These are phyloP conservation scores for Egretta garzetta DNA, from an alignment of 2,113 vertebrate species.

Conservation along the genomic window DNA sequence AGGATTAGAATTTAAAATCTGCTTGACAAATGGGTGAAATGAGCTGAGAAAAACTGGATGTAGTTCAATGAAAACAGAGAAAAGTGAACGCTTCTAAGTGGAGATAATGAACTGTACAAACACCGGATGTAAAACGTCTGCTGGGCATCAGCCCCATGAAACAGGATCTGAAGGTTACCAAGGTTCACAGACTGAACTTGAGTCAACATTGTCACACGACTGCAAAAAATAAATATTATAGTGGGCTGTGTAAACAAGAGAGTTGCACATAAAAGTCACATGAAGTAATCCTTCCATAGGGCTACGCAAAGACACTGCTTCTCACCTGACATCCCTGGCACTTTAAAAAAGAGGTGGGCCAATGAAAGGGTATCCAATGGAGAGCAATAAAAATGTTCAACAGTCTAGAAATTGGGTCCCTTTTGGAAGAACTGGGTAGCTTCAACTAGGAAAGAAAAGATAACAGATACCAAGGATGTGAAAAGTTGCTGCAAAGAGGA, in stretches of 20 bases:
- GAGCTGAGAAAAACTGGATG: conserved; percentile 49
- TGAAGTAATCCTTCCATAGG: not conserved
- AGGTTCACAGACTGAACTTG: conserved; percentile 40
- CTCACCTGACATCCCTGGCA: not conserved
- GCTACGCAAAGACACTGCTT: not conserved
- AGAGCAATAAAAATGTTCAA: not conserved
- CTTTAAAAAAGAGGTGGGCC: not conserved
- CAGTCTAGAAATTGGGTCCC: not conserved
- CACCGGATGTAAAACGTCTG: conserved; percentile 46
- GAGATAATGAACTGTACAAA: conserved; percentile 63
- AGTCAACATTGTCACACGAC: conserved; percentile 58
- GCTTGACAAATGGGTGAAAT: conserved; percentile 50
- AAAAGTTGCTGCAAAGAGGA: not conserved
- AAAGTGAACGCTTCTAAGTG: not conserved
- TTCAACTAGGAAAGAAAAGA: not conserved
- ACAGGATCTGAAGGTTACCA: conserved; percentile 50
- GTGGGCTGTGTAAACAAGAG: not conserved
- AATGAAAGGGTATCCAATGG: not conserved
- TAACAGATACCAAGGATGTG: not conserved
- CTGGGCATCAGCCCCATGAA: conserved; percentile 42
- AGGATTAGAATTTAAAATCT: conserved; percentile 44
- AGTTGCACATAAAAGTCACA: not conserved
- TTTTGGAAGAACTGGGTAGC: not conserved
- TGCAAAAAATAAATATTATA: conserved; percentile 26
- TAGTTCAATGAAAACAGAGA: conserved; percentile 58